Percentiles rank a stretch among this genome's conserved stretches.
These are phyloP conservation scores for human DNA, from an alignment of 2,113 vertebrate species.

Conservation along the genomic window GRCh38 chr11:25318501-25319000, in stretches of 20 bases:
- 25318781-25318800: background rate
- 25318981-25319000: background rate
- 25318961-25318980: background rate
- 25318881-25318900: background rate
- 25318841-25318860: background rate
- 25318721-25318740: background rate
- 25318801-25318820: background rate
- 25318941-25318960: background rate
- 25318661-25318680: background rate
- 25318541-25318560: background rate
- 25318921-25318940: background rate
- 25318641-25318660: background rate
- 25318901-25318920: background rate
- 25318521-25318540: background rate
- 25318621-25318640: background rate
- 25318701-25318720: background rate
- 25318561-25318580: background rate
- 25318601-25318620: background rate
- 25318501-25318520: background rate
- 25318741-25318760: background rate
- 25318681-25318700: background rate
- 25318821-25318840: background rate
- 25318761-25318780: background rate
- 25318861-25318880: background rate
- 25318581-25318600: background rate